Evolutionary conservation across 2,797 vertebrate genomes (phyloP), one percentile per base, ranked within the genome.

Genomic region (Adelosebastes latens): DNA sequence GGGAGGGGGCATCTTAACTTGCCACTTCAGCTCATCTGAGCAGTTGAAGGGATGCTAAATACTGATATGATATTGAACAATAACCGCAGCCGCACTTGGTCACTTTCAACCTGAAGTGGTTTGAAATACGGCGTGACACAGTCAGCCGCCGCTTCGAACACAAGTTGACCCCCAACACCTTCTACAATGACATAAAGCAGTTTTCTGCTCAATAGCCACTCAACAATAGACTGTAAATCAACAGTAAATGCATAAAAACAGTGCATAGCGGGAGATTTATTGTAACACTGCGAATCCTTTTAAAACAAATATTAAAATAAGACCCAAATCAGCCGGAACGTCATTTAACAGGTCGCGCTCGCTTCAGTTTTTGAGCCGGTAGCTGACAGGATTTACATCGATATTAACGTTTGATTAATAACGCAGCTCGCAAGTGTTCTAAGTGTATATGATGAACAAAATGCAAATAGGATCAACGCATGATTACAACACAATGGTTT

Each of bases 231-330:
- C 86, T 89, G 94, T 96, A 96, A 96, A 96, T 96, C 96, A 96
- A 84, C 69, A 31, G 81, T 89, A 94, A 95, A 95, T 94, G 92
- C 93, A 92, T 95, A 94, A 95, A 96, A 96, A 96, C 79, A 81
- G 83, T 79, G 87, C 86, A 67, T 73, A 20, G 87, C 3, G 6
- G 60, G 83, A 87, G 94, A 96, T 96, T 95, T 96, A 96, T 89
- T 68, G 88, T 86, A 89, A 93, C 87, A 55, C 82, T 64, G 87
- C 89, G 90, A 93, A 95, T 94, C 93, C 92, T 95, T 95, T 95
- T 92, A 95, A 95, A 94, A 95, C 92, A 95, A 95, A 96, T 95
- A 95, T 95, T 95, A 93, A 95, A 96, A 96, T 93, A 94, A 94
- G 89, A 85, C 89, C 91, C 93, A 95, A 95, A 96, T 93, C 90